These are phyloP conservation scores for Dasysyrphus albostriatus DNA, from an alignment of 2,888 invertebrate species.

Conservation along the genomic window DNA sequence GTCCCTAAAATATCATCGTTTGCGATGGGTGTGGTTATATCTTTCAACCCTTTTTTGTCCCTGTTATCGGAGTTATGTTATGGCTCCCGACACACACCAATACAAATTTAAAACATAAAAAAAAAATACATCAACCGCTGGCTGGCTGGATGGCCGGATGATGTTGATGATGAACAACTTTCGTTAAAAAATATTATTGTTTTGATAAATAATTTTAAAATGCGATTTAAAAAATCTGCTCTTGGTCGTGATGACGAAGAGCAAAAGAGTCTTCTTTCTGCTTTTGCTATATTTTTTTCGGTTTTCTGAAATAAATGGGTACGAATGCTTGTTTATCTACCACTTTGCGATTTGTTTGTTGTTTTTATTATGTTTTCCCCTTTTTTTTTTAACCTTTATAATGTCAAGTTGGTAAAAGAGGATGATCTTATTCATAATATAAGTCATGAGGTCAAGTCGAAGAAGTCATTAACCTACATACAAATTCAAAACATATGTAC, in stretches of 20 bases:
- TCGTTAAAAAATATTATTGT: slow-evolving; percentile 75
- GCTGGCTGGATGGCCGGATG: slow-evolving; percentile 4
- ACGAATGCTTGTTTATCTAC: slow-evolving; percentile 28
- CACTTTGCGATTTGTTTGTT: slow-evolving; percentile 71
- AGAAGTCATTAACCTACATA: not conserved
- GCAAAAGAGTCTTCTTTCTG: slow-evolving; percentile 38
- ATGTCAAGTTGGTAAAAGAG: slow-evolving; percentile 44
- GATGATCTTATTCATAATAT: slow-evolving; percentile 46
- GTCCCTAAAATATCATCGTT: slow-evolving; percentile 10
- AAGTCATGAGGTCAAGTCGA: slow-evolving; percentile 56
- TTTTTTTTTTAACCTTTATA: slow-evolving; percentile 2
- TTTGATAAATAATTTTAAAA: slow-evolving; percentile 75
- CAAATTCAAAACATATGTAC: slow-evolving; percentile 40
- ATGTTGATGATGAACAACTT: slow-evolving; percentile 70
- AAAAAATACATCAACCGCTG: slow-evolving; percentile 13
- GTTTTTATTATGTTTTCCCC: slow-evolving; percentile 43
- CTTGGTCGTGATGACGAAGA: slow-evolving; percentile 22
- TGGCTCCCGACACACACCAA: slow-evolving; percentile 17
- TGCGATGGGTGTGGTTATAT: slow-evolving; percentile 64
- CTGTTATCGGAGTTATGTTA: slow-evolving; percentile 2
- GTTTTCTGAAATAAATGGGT: slow-evolving; percentile 19
- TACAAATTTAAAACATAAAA: not conserved
- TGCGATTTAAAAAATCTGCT: slow-evolving; percentile 70
- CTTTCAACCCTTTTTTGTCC: slow-evolving; percentile 54
- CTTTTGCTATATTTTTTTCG: slow-evolving; percentile 39